Evolutionary conservation across 2,888 invertebrate genomes (phyloP), one percentile per base, ranked within the genome.

Genomic region (Cryptops parisi): DNA sequence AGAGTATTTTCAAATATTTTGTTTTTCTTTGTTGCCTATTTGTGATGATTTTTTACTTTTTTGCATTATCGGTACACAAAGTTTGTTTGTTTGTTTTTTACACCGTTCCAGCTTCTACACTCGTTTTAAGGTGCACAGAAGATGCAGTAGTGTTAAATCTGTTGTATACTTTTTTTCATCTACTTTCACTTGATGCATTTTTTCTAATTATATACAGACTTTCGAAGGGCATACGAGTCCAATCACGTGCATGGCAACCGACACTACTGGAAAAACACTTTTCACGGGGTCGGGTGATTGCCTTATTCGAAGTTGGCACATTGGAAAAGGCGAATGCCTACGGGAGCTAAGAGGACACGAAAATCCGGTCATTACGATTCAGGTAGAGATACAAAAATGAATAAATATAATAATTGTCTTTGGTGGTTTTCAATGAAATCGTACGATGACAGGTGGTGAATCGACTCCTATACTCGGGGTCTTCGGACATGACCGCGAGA

Each of bases 381-480:
- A 67, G 63, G 72, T 72, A 60, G 61, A 9, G 25, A 47, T n/a
- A 12, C 15, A 19, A 44, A 17, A 12, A 44, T 15, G 44, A n/a
- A n/a, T n/a, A n/a, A 57, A n/a, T n/a, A n/a, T n/a, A n/a, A n/a
- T n/a, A n/a, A n/a, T n/a, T n/a, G n/a, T n/a, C n/a, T n/a, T n/a
- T n/a, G n/a, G n/a, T n/a, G n/a, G n/a, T n/a, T n/a, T n/a, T n/a
- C n/a, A n/a, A n/a, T n/a, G n/a, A n/a, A n/a, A n/a, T n/a, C n/a
- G n/a, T n/a, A n/a, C n/a, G n/a, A n/a, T n/a, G n/a, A n/a, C 53
- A 71, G 69, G 66, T 72, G 2, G 64, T 68, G n/a, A 71, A 71
- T 58, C 68, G 71, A 55, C 68, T 74, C 47, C 60, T 74, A 59
- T 74, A 72, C 62, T 68, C 70, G 0, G 72, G 71, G n/a, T 71